A percentile compares a stretch with the other conserved stretches of the same genome.
Evolutionary conservation across 2,113 vertebrate genomes (phyloP).

Genomic region (Euleptes europaea): DNA sequence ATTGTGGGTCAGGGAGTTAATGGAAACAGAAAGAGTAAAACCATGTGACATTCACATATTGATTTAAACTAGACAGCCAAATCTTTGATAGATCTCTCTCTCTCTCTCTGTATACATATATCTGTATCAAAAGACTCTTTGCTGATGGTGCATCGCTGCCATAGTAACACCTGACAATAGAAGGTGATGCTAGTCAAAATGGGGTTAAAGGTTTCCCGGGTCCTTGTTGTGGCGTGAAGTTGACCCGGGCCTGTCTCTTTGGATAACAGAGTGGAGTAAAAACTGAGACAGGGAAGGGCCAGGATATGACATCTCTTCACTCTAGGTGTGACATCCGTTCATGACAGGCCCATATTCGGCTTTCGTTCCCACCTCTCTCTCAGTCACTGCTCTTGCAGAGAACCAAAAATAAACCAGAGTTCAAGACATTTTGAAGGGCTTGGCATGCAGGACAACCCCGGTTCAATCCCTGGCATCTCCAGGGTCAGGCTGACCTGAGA

Average conservation of each 20-base stretch:
- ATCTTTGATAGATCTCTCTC: background rate
- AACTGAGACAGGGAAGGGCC: fast-evolving
- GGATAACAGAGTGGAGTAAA: background rate
- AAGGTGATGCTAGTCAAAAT: background rate
- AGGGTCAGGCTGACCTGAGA: too few species aligned
- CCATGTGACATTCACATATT: background rate
- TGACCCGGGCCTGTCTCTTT: fast-evolving
- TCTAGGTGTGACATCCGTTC: constrained; percentile 6
- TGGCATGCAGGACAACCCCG: too few species aligned
- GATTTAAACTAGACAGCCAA: background rate
- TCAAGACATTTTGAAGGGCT: background rate
- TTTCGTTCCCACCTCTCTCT: background rate
- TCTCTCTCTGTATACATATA: too few species aligned
- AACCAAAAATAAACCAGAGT: constrained; percentile 50
- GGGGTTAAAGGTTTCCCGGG: background rate
- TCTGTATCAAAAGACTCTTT: background rate
- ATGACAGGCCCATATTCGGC: constrained; percentile 20
- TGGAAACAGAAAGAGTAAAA: background rate
- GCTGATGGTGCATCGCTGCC: constrained; percentile 56
- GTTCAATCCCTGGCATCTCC: too few species aligned
- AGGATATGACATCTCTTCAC: fast-evolving
- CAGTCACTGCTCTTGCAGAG: constrained; percentile 24
- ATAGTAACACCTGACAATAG: constrained; percentile 55
- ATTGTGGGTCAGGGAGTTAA: background rate
- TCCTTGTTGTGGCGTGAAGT: background rate